Percentiles rank a stretch among this genome's conserved stretches.
phyloP scores from a whole-genome alignment of 2,888 invertebrate genomes.

The Agrochola circellaris region DNA sequence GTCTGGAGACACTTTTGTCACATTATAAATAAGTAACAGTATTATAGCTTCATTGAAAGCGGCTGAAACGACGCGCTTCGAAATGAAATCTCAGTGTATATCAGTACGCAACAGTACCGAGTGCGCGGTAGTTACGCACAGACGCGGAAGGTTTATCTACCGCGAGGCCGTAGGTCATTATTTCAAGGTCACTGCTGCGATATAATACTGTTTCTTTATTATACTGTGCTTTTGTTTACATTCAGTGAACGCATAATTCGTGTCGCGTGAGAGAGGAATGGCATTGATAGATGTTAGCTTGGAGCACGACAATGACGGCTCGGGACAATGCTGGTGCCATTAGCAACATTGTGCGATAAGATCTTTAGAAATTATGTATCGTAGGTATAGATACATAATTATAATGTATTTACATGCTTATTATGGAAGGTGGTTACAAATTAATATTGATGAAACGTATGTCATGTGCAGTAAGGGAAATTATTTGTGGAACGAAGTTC shows the following conservation, averaged over 20 bases:
- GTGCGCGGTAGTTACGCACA: no score
- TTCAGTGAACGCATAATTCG: slow-evolving; percentile 32
- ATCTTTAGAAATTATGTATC: slow-evolving; percentile 44
- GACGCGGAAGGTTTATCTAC: no score
- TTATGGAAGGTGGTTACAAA: background rate
- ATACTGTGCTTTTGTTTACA: slow-evolving; percentile 18
- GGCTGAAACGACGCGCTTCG: no score
- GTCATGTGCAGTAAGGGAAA: no score
- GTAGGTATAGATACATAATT: slow-evolving; percentile 21
- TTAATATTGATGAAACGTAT: background rate
- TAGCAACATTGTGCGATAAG: slow-evolving; percentile 37
- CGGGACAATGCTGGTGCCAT: slow-evolving; percentile 27
- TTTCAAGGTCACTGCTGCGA: no score
- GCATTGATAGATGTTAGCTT: slow-evolving; percentile 50
- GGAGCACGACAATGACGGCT: slow-evolving; percentile 29
- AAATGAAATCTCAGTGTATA: no score
- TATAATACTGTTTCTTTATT: no score
- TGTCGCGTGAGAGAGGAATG: slow-evolving; percentile 49
- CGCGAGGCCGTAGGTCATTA: no score
- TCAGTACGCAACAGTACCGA: no score
- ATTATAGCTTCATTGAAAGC: no score
- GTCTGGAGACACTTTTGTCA: slow-evolving; percentile 3
- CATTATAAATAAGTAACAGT: no score
- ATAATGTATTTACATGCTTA: slow-evolving; percentile 30
- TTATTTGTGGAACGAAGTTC: no score